phyloP scores from a whole-genome alignment of 1,140 invertebrate genomes.

The Drosophila ficusphila region DNA sequence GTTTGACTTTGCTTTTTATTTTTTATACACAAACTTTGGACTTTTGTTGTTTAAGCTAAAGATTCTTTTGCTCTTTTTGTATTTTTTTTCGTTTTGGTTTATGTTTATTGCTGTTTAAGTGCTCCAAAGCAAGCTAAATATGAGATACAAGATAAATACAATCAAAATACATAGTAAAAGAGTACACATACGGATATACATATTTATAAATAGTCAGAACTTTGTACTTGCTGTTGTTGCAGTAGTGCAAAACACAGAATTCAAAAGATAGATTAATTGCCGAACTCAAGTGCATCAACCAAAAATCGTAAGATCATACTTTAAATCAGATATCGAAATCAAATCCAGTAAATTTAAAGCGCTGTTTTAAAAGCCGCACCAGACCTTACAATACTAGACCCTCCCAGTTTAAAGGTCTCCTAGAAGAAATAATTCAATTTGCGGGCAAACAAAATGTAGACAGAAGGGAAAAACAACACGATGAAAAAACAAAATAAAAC shows the following conservation, averaged over 20 bases:
- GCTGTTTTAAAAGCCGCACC: slow-evolving; percentile 20
- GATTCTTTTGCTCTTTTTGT: slow-evolving; percentile 46
- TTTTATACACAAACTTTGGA: slow-evolving; percentile 41
- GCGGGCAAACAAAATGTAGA: slow-evolving; percentile 55
- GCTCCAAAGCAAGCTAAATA: slow-evolving; percentile 84
- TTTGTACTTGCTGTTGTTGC: slow-evolving; percentile 30
- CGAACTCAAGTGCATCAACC: slow-evolving; percentile 23
- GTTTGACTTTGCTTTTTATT: slow-evolving; percentile 71
- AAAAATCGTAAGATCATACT: slow-evolving; percentile 23
- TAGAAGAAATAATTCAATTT: slow-evolving; percentile 71
- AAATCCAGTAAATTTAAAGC: slow-evolving; percentile 5
- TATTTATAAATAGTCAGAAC: slow-evolving; percentile 40
- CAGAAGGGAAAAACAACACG: slow-evolving; percentile 26
- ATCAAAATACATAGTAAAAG: slow-evolving; percentile 80
- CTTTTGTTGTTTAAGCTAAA: slow-evolving; percentile 50
- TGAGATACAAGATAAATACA: slow-evolving; percentile 84
- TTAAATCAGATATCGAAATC: slow-evolving; percentile 16
- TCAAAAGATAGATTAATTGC: slow-evolving; percentile 10
- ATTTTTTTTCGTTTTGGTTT: slow-evolving; percentile 46
- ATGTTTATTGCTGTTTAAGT: slow-evolving; percentile 80
- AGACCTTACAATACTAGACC: slow-evolving; percentile 8
- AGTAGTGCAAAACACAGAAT: slow-evolving; percentile 43
- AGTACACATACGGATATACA: slow-evolving; percentile 62
- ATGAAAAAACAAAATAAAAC: slow-evolving; percentile 21
- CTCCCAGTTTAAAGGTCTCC: slow-evolving; percentile 9